A percentile compares a stretch with the other conserved stretches of the same genome.
Conservation (phyloP, 2,888 invertebrate genomes). For the Ctena decussata region DNA sequence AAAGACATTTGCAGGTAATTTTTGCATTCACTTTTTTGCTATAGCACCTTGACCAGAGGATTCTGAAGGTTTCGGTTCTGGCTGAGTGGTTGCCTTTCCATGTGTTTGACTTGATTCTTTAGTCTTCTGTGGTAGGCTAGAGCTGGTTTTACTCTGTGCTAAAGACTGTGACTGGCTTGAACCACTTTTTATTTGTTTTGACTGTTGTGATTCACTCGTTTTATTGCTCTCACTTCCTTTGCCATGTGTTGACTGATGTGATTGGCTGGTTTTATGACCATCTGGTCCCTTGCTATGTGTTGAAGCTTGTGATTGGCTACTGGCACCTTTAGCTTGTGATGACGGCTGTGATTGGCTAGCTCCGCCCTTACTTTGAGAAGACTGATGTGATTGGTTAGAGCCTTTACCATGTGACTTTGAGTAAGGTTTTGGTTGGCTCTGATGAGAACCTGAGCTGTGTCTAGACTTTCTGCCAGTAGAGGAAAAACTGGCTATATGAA, state of each 20-base stretch:
- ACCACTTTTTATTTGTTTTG: conserved; percentile 27
- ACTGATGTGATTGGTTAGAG: conserved; percentile 60
- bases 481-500: conserved; percentile 62
- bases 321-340: conserved; percentile 20
- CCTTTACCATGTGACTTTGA: conserved; percentile 38
- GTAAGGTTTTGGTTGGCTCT: conserved; percentile 62
- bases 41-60: not conserved
- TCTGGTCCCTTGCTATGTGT: conserved; percentile 51
- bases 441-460: conserved; percentile 59
- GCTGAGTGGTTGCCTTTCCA: not conserved
- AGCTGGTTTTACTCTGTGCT: conserved; percentile 29
- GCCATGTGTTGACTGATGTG: conserved; percentile 29
- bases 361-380: conserved; percentile 54
- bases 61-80: not conserved
- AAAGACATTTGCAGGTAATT: conserved; percentile 1
- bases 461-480: conserved; percentile 59
- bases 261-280: conserved; percentile 58
- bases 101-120: not conserved
- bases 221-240: conserved; percentile 35
- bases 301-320: conserved; percentile 28
- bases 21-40: not conserved
- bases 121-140: conserved; percentile 31
- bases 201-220: conserved; percentile 56
- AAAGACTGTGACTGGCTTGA: conserved; percentile 45
- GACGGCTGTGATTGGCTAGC: conserved; percentile 58